A percentile compares a stretch with the other conserved stretches of the same genome.
Evolutionary conservation across 2,888 invertebrate species (phyloP).

Genomic region (Nowickia ferox): DNA sequence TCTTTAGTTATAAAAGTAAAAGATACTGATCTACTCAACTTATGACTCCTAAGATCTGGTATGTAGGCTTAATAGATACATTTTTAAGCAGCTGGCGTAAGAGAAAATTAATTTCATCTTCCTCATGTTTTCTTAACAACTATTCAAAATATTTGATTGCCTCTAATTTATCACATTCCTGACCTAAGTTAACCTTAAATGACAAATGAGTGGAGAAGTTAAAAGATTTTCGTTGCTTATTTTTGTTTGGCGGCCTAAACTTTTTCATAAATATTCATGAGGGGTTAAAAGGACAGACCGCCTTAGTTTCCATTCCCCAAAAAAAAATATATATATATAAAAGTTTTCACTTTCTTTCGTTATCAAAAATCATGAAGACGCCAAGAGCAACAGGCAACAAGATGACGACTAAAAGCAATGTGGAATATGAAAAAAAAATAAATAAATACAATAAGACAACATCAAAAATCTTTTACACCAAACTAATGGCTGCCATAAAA

Average conservation of each 20-base stretch:
- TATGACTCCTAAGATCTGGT: neutral
- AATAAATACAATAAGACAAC: constrained; percentile 30
- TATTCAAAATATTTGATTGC: constrained; percentile 39
- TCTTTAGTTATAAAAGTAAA: no score
- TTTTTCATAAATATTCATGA: constrained; percentile 67
- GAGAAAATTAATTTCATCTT: constrained; percentile 3
- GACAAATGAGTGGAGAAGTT: constrained; percentile 55
- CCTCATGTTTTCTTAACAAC: constrained; percentile 22
- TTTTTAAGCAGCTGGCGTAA: neutral
- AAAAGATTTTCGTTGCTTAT: constrained; percentile 17
- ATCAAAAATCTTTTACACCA: constrained; percentile 64
- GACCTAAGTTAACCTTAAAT: constrained; percentile 59
- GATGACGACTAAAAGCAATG: neutral
- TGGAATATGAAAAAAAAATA: constrained; percentile 12
- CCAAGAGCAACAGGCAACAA: constrained; percentile 11
- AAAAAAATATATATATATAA: constrained; percentile 37
- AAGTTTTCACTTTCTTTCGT: constrained; percentile 70
- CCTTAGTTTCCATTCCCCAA: constrained; percentile 60
- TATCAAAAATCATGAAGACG: constrained; percentile 66
- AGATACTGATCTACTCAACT: no score
- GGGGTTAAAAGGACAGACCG: constrained; percentile 62
- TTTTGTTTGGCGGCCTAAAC: constrained; percentile 10
- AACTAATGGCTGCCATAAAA: constrained; percentile 63
- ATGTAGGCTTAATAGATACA: neutral
- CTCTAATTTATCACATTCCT: constrained; percentile 32